phyloP scores from a whole-genome alignment of 2,113 vertebrate genomes.

The Amphilophus citrinellus region DNA sequence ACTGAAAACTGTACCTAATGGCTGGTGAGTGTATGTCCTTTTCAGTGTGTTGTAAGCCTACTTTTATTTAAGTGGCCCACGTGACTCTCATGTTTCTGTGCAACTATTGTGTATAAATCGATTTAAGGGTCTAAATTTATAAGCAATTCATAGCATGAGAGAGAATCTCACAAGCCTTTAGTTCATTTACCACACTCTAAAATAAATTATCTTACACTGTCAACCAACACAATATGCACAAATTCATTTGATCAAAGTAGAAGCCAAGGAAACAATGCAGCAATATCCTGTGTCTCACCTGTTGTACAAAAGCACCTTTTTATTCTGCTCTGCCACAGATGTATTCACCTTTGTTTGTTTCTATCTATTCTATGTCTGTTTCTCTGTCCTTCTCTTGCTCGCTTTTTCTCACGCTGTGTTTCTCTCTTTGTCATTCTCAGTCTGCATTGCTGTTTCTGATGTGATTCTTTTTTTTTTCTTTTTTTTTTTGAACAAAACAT shows the following conservation, averaged over 20 bases:
- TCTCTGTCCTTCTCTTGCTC: slow-evolving; percentile 38
- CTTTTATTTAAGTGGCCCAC: neutral
- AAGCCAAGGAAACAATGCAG: neutral
- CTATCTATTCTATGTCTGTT: neutral
- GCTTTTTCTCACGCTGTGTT: neutral
- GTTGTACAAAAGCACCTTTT: neutral
- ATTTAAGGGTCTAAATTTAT: neutral
- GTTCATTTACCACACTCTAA: neutral
- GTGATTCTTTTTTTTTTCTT: neutral
- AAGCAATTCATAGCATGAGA: neutral
- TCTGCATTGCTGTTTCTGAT: slow-evolving; percentile 17
- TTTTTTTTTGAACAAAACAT: slow-evolving; percentile 20
- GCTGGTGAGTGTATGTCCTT: neutral
- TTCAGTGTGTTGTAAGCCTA: neutral
- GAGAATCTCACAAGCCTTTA: neutral
- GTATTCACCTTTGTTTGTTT: neutral
- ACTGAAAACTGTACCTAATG: neutral
- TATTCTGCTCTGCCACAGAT: neutral
- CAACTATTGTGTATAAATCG: neutral
- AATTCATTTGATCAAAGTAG: neutral
- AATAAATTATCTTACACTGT: neutral
- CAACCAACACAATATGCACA: neutral
- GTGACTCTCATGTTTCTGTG: neutral
- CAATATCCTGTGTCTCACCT: neutral
- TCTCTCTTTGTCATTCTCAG: slow-evolving; percentile 19